Percentiles rank a stretch among this genome's conserved stretches.
phyloP scores from a whole-genome alignment of 2,888 invertebrate genomes.

The Papilio protenor region DNA sequence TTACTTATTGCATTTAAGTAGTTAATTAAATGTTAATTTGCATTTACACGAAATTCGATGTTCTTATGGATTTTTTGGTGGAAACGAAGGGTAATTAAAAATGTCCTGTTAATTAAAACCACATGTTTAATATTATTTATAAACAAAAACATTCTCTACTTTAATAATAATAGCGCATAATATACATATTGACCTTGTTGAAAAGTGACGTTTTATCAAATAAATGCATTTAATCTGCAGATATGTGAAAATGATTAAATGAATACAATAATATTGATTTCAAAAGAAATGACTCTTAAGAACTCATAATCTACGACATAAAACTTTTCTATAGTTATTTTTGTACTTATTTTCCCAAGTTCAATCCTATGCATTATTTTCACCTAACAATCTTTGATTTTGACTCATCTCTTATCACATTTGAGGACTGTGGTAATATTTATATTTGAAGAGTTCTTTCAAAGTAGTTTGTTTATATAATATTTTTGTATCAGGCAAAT shows the following conservation, averaged over 20 bases:
- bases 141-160: not conserved
- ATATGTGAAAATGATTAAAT: not conserved
- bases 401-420: not conserved
- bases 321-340: not conserved
- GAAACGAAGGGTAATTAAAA: too few species aligned
- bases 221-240: constrained; percentile 11
- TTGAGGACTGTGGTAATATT: not conserved
- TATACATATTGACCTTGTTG: not conserved
- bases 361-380: not conserved
- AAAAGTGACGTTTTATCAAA: constrained; percentile 1
- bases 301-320: not conserved
- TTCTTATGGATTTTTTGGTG: too few species aligned
- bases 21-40: too few species aligned
- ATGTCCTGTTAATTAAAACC: too few species aligned
- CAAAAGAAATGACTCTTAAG: not conserved
- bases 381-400: not conserved
- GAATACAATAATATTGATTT: not conserved
- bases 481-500: not conserved
- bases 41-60: too few species aligned
- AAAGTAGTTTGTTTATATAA: not conserved
- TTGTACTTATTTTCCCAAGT: not conserved
- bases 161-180: not conserved
- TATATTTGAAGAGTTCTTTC: not conserved
- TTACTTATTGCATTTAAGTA: too few species aligned
- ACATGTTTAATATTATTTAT: not conserved